Evolutionary conservation across 2,797 vertebrate species (phyloP).

Genomic region (Threskiornis aethiopicus): DNA sequence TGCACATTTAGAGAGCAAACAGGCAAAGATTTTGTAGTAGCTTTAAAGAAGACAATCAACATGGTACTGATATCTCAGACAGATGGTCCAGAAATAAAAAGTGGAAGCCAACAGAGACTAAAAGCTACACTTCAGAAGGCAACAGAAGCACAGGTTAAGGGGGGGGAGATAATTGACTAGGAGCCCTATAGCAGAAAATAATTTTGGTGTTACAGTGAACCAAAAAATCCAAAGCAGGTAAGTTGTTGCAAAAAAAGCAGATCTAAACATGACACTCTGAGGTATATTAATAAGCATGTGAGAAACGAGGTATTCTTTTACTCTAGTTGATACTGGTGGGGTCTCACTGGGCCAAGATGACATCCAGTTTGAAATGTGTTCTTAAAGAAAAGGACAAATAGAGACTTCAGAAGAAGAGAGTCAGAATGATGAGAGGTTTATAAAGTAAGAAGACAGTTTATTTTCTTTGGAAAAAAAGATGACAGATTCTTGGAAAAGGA

Average conservation of each 20-base stretch:
- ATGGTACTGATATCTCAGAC: accelerated
- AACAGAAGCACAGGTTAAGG: not conserved
- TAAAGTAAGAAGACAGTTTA: not conserved
- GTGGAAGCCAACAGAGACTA: not conserved
- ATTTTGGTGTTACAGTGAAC: not conserved
- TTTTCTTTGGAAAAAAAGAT: constrained; percentile 16
- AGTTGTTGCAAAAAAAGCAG: not conserved
- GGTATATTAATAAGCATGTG: not conserved
- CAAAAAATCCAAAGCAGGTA: not conserved
- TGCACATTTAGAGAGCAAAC: not conserved
- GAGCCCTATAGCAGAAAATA: not conserved
- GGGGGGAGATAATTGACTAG: not conserved
- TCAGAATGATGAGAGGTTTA: not conserved
- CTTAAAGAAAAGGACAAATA: not conserved
- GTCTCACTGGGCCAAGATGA: not conserved
- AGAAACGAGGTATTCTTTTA: not conserved
- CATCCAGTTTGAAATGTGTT: not conserved
- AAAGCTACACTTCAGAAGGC: not conserved
- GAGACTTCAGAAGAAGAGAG: not conserved
- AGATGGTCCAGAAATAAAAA: not conserved
- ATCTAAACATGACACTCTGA: not conserved
- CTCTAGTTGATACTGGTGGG: not conserved
- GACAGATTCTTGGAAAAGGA: constrained; percentile 18
- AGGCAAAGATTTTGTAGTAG: not conserved
- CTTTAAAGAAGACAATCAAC: not conserved